These are phyloP conservation scores for Tragopan temminckii DNA, from an alignment of 2,797 vertebrate genomes.

Conservation along the genomic window DNA sequence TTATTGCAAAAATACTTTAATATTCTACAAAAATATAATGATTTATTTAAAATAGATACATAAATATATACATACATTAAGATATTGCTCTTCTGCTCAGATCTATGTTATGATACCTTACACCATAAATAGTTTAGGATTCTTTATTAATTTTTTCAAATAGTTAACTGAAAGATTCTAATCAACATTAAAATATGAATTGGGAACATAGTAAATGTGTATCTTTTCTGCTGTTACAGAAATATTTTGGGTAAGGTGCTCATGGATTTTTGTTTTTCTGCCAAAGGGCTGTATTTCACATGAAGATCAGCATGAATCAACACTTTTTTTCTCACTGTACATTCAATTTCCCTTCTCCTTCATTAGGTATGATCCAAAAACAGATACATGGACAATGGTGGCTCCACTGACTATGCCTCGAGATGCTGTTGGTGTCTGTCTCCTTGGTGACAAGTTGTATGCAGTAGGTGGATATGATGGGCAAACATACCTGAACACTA, in stretches of 20 bases:
- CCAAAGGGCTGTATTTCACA: not conserved
- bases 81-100: not conserved
- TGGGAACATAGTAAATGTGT: not conserved
- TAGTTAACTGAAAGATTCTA: not conserved
- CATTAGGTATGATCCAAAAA: slow-evolving; percentile 85
- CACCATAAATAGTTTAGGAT: not conserved
- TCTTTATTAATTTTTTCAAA: not conserved
- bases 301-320: not conserved
- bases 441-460: slow-evolving; percentile 84
- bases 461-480: slow-evolving; percentile 86
- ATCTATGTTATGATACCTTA: not conserved
- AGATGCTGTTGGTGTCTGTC: slow-evolving; percentile 86
- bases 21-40: not conserved
- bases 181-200: not conserved
- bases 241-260: not conserved
- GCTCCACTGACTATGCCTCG: slow-evolving; percentile 85
- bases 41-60: not conserved
- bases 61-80: not conserved
- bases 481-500: slow-evolving; percentile 85
- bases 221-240: not conserved
- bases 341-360: not conserved
- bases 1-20: not conserved
- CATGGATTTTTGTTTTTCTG: not conserved
- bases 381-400: slow-evolving; percentile 86
- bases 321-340: not conserved